Conservation (phyloP, 2,113 vertebrate genomes). For the Colossoma macropomum region DNA sequence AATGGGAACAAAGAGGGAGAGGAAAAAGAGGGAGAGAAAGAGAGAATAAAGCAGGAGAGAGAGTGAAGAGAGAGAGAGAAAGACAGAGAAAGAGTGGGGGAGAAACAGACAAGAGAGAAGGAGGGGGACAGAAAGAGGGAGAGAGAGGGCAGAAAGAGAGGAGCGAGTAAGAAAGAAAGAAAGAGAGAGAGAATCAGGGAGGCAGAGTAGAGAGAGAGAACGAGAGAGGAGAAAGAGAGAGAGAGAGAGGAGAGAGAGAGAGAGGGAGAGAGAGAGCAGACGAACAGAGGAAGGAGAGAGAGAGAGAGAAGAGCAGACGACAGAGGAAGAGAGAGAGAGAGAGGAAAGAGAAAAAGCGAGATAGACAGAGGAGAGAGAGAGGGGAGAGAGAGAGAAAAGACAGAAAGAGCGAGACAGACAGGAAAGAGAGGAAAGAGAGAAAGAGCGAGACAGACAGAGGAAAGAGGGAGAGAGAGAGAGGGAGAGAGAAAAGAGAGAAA, state of each 20-base stretch:
- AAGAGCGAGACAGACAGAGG: slow-evolving; percentile 32
- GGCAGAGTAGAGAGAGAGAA: slow-evolving; percentile 15
- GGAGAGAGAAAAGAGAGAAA: too few species aligned
- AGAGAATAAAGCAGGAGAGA: background rate
- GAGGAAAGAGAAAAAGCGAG: background rate
- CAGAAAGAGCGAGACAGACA: background rate
- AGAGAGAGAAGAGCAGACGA: background rate
- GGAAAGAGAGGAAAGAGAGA: too few species aligned
- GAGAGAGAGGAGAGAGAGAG: background rate
- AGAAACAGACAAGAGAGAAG: slow-evolving; percentile 21
- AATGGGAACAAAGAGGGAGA: background rate
- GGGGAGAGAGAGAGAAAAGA: too few species aligned
- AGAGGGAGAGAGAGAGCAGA: background rate
- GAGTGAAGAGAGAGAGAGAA: background rate
- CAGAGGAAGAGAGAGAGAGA: background rate
- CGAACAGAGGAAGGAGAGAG: background rate
- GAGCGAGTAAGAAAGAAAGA: background rate
- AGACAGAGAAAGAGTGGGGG: slow-evolving; percentile 11
- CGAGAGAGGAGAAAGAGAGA: too few species aligned
- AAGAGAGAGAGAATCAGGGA: too few species aligned
- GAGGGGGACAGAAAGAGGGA: background rate
- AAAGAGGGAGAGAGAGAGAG: background rate
- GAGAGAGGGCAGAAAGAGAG: background rate
- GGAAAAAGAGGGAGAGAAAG: background rate
- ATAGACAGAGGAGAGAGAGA: slow-evolving; percentile 29